Evolutionary conservation across 2,888 invertebrate genomes (phyloP).

Genomic region (Xanthia togata): DNA sequence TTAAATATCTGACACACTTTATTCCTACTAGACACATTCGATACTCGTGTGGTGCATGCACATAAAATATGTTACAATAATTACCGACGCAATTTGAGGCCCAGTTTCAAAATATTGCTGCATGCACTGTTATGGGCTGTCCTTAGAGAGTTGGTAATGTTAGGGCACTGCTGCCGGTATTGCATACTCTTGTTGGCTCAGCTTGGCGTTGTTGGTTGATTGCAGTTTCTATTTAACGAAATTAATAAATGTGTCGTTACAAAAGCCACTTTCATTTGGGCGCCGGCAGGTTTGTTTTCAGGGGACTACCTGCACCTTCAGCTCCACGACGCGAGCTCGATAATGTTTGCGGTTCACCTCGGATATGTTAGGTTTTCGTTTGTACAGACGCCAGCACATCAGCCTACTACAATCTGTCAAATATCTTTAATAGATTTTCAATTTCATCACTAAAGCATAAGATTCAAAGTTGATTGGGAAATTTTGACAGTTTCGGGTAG

Average conservation of each 20-base stretch:
- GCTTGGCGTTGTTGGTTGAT: neutral
- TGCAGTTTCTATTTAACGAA: neutral
- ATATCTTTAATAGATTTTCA: too few species aligned
- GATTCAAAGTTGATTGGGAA: too few species aligned
- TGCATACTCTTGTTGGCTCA: neutral
- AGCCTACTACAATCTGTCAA: too few species aligned
- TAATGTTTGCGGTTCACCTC: too few species aligned
- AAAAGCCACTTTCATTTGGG: neutral
- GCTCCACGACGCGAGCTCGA: too few species aligned
- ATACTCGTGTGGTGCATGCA: conserved; percentile 22
- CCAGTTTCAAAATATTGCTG: conserved; percentile 39
- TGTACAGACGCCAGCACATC: too few species aligned
- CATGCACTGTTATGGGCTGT: conserved; percentile 2
- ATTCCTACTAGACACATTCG: conserved; percentile 29
- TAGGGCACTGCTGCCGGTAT: conserved; percentile 4
- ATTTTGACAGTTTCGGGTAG: too few species aligned
- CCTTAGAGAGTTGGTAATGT: conserved; percentile 23
- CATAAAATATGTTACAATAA: too few species aligned
- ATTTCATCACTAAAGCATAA: too few species aligned
- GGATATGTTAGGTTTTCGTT: too few species aligned
- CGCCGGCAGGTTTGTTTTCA: too few species aligned
- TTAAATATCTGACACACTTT: conserved; percentile 51
- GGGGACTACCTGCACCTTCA: too few species aligned
- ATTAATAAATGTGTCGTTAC: neutral
- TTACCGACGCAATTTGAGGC: conserved; percentile 32